Evolutionary conservation across 2,113 vertebrate genomes (phyloP).

Genomic region (Corynorhinus townsendii): DNA sequence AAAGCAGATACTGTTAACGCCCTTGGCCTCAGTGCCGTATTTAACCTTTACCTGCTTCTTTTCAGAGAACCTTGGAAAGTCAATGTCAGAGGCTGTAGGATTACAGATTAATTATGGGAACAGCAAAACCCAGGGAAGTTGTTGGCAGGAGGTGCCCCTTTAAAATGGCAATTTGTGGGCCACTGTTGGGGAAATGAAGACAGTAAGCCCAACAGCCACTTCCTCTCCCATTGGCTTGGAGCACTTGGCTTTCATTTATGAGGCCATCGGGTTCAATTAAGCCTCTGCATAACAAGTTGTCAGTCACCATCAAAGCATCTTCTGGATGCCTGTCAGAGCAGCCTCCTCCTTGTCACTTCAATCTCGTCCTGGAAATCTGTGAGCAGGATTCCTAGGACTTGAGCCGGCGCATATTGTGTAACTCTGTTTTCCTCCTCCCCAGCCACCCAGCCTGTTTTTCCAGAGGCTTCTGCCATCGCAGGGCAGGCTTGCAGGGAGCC

Average conservation of each 20-base stretch:
- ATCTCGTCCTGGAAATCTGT: neutral
- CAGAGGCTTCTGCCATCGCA: neutral
- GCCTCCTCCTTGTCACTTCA: constrained; percentile 40
- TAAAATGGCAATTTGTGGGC: constrained; percentile 40
- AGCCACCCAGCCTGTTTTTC: neutral
- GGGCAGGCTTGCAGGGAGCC: neutral
- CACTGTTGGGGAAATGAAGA: constrained; percentile 44
- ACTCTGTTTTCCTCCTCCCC: neutral
- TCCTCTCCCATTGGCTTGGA: constrained; percentile 30
- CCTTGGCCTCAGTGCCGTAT: neutral
- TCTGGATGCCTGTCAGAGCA: constrained; percentile 29
- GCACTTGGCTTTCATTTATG: constrained; percentile 57
- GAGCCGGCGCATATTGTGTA: constrained; percentile 6
- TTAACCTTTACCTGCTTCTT: constrained; percentile 14
- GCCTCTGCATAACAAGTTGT: constrained; percentile 56
- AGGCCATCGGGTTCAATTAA: constrained; percentile 66
- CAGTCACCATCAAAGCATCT: constrained; percentile 62
- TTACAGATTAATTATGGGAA: constrained; percentile 54
- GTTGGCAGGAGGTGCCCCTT: neutral
- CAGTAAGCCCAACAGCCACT: neutral
- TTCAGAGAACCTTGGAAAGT: constrained; percentile 7
- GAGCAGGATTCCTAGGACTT: constrained; percentile 33
- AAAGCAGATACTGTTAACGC: neutral
- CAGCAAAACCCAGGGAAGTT: neutral
- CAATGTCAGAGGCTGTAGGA: neutral